Conservation (phyloP, 2,797 vertebrate species). For the Emys orbicularis region DNA sequence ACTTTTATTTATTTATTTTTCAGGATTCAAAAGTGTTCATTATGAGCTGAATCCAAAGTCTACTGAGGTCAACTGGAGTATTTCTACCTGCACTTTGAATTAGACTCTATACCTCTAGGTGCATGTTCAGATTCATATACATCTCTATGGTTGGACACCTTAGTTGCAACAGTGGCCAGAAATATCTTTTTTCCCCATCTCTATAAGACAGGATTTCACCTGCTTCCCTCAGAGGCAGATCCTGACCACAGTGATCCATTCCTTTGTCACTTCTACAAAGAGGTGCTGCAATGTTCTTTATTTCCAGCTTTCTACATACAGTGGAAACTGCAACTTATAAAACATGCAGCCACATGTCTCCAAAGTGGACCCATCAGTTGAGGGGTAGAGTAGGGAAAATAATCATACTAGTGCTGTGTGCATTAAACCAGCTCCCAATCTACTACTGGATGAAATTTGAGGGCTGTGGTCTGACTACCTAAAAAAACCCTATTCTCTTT, state of each 20-base stretch:
- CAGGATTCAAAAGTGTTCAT: neutral
- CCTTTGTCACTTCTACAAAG: neutral
- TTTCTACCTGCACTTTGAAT: neutral
- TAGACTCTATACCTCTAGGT: accelerated
- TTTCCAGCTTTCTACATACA: neutral
- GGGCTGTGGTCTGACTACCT: neutral
- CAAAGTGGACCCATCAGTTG: neutral
- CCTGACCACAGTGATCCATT: neutral
- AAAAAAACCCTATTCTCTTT: neutral
- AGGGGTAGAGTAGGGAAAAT: neutral
- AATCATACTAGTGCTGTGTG: neutral
- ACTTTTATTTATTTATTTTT: neutral
- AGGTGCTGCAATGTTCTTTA: neutral
- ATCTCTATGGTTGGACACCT: accelerated
- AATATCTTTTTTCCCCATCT: neutral
- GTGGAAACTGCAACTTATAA: constrained; percentile 7
- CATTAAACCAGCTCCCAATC: neutral
- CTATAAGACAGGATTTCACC: neutral
- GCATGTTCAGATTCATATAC: neutral
- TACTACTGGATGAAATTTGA: neutral
- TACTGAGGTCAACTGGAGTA: neutral
- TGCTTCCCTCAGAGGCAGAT: neutral
- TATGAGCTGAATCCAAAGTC: neutral
- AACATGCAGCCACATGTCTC: constrained; percentile 1
- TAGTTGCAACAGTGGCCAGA: neutral